Evolutionary conservation across 2,888 invertebrate species (phyloP).

Genomic region (Ceriagrion tenellum): DNA sequence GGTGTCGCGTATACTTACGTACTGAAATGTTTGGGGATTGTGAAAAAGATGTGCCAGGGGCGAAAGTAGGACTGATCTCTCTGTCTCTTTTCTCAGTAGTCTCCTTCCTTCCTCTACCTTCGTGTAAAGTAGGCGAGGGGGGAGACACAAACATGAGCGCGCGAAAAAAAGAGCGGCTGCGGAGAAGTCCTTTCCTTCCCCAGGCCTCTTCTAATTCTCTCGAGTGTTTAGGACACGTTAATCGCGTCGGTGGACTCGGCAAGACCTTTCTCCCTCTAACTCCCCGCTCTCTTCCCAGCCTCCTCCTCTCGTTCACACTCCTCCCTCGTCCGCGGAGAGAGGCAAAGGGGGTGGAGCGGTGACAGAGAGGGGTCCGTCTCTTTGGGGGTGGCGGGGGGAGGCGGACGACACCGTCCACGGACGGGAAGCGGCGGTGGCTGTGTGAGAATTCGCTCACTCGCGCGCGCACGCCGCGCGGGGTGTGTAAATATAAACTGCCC

Average conservation of each 20-base stretch:
- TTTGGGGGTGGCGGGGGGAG: neutral
- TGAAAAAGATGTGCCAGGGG: no score
- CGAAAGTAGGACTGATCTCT: no score
- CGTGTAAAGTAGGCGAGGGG: neutral
- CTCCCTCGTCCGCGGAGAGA: neutral
- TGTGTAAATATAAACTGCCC: conserved; percentile 51
- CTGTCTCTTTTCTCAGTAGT: neutral
- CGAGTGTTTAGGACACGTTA: conserved; percentile 18
- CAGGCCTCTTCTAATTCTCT: neutral
- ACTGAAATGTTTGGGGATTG: no score
- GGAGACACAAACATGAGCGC: neutral
- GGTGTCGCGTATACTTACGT: no score
- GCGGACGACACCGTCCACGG: neutral
- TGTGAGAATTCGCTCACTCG: conserved; percentile 27
- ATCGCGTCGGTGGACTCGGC: conserved; percentile 16
- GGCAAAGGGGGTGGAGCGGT: neutral
- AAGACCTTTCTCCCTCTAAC: neutral
- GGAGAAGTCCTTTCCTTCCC: neutral
- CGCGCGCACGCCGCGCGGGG: conserved; percentile 25
- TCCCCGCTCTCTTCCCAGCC: neutral
- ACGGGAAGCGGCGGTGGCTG: conserved; percentile 24
- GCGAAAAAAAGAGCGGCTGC: neutral
- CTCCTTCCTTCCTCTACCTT: neutral
- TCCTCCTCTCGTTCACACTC: neutral
- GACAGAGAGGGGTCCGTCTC: neutral